Evolutionary conservation across 2,888 invertebrate genomes (phyloP), one percentile per base, ranked within the genome.

Genomic region (Andrena camellia): DNA sequence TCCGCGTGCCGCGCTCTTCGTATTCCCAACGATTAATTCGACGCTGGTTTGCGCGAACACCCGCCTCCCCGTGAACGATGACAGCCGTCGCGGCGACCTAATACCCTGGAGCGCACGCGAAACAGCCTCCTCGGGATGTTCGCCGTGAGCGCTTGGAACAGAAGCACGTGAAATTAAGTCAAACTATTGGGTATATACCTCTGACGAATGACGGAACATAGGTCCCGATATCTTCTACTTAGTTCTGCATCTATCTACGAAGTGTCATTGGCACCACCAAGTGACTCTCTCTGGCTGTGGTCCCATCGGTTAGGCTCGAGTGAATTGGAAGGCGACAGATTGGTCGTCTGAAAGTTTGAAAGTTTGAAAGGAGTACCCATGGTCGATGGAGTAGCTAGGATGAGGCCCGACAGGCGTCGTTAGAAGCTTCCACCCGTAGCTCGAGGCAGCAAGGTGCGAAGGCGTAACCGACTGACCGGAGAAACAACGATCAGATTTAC

Each of bases 401-500:
- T 1, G 7, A 26, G 23, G 10, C 10, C 26, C 10, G 57, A 10
- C 8, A 8, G 8, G 23, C 23, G 57, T 26, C 23, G 10, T 31
- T 31, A 31, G 20, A 13, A 23, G 54, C 68, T 57, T 33, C 54
- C 33, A 68, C 31, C n/a, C n/a, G 33, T 33, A 23, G 17, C 52
- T 35, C 33, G 7, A 23, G 68, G 52, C 68, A 54, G 3, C 68
- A 20, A 31, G 66, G 23, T 48, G 42, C 42, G 29, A 59, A 68
- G 76, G 63, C 66, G 66, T 67, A 63, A 76, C 48, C 8, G 57
- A 5, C 23, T 23, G 42, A 23, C n/a, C 57, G 57, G 20, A 57
- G 78, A 35, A 69, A 48, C 72, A 66, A 50, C 66, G 63, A 68
- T 68, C 81, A 23, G 75, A 71, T 73, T 81, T 73, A 71, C 78